Evolutionary conservation across 2,113 vertebrate genomes (phyloP).

Genomic region (Coryphaenoides rupestris): DNA sequence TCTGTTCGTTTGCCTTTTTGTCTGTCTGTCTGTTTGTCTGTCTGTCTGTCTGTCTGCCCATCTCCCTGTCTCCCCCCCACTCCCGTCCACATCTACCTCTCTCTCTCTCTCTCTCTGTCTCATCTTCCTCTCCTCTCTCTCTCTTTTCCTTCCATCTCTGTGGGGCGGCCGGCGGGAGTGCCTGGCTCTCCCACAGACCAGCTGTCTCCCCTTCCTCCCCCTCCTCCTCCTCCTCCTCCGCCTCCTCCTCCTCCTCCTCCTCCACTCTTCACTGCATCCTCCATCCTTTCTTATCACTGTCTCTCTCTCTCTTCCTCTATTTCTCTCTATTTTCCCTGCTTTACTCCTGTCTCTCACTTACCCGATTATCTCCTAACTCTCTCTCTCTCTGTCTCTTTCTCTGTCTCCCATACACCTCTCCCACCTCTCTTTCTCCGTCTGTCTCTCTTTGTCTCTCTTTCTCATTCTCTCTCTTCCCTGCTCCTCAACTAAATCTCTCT

Average conservation of each 20-base stretch:
- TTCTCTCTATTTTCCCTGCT: too few species aligned
- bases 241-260: not conserved
- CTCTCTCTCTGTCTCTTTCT: too few species aligned
- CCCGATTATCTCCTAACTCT: too few species aligned
- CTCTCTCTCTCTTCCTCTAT: too few species aligned
- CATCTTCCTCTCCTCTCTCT: not conserved
- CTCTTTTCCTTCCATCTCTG: slow-evolving; percentile 10
- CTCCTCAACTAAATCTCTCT: too few species aligned
- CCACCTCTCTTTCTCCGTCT: too few species aligned
- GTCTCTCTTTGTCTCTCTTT: too few species aligned
- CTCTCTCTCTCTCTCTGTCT: not conserved
- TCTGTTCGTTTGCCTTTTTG: not conserved
- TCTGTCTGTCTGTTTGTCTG: slow-evolving; percentile 12
- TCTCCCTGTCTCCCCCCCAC: not conserved
- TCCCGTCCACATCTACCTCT: not conserved
- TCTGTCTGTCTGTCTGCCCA: not conserved
- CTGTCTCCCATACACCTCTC: too few species aligned
- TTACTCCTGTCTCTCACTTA: too few species aligned
- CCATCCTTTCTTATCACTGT: too few species aligned
- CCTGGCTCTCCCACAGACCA: slow-evolving; percentile 44
- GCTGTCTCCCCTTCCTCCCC: slow-evolving; percentile 39
- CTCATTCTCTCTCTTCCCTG: too few species aligned
- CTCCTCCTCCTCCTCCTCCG: slow-evolving; percentile 7
- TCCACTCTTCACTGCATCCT: too few species aligned
- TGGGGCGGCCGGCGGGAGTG: slow-evolving; percentile 44